phyloP scores from a whole-genome alignment of 2,797 vertebrate species.

The Natrix natrix region DNA sequence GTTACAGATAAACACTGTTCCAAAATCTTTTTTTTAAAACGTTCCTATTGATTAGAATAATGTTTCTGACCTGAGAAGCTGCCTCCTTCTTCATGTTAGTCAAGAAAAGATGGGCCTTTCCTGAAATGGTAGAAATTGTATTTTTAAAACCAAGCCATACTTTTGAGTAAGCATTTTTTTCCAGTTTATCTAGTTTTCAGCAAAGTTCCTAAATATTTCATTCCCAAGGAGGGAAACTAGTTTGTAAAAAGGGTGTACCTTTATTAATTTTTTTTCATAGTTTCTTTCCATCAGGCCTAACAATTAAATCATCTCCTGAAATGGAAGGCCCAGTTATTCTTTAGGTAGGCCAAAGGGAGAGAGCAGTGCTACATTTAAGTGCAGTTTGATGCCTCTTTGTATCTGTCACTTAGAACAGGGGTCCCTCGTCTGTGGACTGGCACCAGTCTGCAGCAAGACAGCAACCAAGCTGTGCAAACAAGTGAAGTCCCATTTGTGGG shows the following conservation, averaged over 20 bases:
- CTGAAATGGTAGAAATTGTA: neutral
- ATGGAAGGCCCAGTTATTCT: neutral
- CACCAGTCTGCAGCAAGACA: too few relatives aligned
- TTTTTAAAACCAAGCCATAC: neutral
- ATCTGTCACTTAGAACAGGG: neutral
- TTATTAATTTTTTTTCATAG: neutral
- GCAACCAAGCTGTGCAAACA: too few relatives aligned
- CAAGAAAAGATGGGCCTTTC: neutral
- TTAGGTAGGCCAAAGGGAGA: neutral
- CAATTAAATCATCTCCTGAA: neutral
- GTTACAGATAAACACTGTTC: too few relatives aligned
- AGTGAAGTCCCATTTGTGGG: too few relatives aligned
- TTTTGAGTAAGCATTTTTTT: neutral
- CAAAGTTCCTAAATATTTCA: neutral
- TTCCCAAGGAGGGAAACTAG: neutral
- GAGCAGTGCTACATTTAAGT: neutral
- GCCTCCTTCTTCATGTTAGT: neutral
- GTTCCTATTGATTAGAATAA: neutral
- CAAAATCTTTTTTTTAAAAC: neutral
- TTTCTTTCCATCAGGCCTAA: neutral
- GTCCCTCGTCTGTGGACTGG: too few relatives aligned
- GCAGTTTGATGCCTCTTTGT: neutral
- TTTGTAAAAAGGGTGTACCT: neutral
- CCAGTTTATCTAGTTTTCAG: neutral
- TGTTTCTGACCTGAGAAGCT: too few relatives aligned